Percentiles rank a stretch among this genome's conserved stretches.
phyloP scores from a whole-genome alignment of 2,113 vertebrate species.

The Melozone crissalis region DNA sequence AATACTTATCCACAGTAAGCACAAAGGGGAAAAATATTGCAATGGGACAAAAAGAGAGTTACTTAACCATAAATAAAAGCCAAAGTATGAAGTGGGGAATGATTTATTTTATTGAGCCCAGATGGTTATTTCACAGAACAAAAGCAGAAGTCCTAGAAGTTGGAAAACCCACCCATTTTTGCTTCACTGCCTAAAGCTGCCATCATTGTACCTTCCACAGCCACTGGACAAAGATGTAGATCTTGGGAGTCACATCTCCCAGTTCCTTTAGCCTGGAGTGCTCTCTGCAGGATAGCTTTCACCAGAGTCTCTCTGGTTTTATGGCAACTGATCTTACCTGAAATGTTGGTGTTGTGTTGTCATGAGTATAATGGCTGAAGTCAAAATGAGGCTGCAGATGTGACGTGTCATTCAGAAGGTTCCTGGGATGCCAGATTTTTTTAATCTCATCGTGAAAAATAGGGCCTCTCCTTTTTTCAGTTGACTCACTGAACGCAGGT shows the following conservation, averaged over 20 bases:
- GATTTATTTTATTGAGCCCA: neutral
- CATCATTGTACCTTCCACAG: neutral
- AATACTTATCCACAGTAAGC: neutral
- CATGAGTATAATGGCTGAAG: neutral
- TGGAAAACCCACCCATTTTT: neutral
- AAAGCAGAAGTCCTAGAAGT: neutral
- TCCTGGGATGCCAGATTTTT: neutral
- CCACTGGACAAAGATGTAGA: neutral
- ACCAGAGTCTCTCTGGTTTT: neutral
- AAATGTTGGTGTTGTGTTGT: neutral
- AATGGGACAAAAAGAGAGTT: neutral
- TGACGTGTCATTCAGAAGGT: neutral
- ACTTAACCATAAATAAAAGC: neutral
- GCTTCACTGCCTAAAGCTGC: neutral
- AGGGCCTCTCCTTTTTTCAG: neutral
- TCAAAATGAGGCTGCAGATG: neutral
- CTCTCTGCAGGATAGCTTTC: neutral
- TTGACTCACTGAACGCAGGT: neutral
- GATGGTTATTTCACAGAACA: neutral
- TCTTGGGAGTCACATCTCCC: neutral
- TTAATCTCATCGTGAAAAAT: neutral
- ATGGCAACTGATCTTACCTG: neutral
- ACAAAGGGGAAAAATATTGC: neutral
- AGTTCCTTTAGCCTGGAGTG: neutral
- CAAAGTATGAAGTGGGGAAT: neutral